Evolutionary conservation across 2,113 vertebrate genomes (phyloP), one percentile per base, ranked within the genome.

Genomic region (Semnornis frantzii): DNA sequence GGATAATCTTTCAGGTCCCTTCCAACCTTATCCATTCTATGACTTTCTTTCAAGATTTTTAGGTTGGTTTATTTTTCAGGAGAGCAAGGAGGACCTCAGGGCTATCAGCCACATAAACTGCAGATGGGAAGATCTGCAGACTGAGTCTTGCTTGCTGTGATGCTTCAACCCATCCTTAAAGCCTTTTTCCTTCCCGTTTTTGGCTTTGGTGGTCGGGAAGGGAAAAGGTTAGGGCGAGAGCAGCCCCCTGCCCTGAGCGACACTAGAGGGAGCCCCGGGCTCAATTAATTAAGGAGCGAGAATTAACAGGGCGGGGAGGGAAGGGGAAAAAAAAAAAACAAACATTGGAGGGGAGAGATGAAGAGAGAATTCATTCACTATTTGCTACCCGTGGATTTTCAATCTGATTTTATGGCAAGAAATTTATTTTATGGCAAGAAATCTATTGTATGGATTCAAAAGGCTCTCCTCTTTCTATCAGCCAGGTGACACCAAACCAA

Each of bases 241-340:
- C 75, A 78, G 54, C 58, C 58, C 88, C 78, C 27, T 12, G 72
- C 59, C 76, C 64, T 30, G 46, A 85, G 64, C 25, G 21, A 94
- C 95, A 57, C 95, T 95, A 96, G 95, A 92, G 95, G 95, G 95
- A 92, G 95, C 93, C 89, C 60, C 6, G 93, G 92, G n/a, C 81
- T 91, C 87, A 34, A 48, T 74, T 94, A 92, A 95, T 95, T 94
- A 95, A 55, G 60, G 4, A 52, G 34, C 4, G 1, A 37, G 25
- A 88, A 92, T 95, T 83, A 89, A 76, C 1, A 2, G 0, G 44
- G 50, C 21, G 18, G 46, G 18, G 46, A 52, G 19, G 37, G 37
- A 39, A 10, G 37, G 37, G 37, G 37, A 39, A 39, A 5, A 18
- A 33, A 75, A 54, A 27, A 54, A 54, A 27, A 55, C 54, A 9